Base-by-base conservation (phyloP, 2,888 invertebrate species). In the Drymonia ruficornis region DNA sequence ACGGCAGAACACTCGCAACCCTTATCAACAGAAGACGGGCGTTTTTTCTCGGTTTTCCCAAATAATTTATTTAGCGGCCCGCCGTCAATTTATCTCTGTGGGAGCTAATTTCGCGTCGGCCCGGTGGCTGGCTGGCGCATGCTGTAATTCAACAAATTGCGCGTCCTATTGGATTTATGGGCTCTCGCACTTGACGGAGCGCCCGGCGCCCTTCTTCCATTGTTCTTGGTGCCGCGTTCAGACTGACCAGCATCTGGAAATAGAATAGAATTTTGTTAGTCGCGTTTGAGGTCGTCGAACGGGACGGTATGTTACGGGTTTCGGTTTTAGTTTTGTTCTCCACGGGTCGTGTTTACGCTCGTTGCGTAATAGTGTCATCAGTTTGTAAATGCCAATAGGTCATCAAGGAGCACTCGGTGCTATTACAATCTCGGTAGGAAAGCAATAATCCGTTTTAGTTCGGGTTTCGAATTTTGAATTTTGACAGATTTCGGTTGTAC, bases 111-210 rank as follows among this genome's bases (percentile, higher is more conserved):
- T 91, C 88, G 87, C 88, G 91, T 87, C 88, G 87, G 90, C 80
- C 89, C 89, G 91, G 91, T 89, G 91, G 91, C 88, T 86, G 89
- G 83, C 80, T 87, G 89, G 91, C 90, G 91, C 90, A 91, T 91
- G 91, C 85, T 90, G 92, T 92, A 92, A 92, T 91, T 92, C 92
- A 92, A 90, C 91, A 91, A 92, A 92, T 92, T 92, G 91, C 92
- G 89, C 89, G 90, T 91, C 91, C 88, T 83, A 73, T 75, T 70
- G 80, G 85, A 92, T 92, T 92, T 92, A 92, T 91, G 83, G 84
- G 65, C 83, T 75, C 83, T 84, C 87, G 83, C 86, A 84, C 87
- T 90, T 92, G 91, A 92, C 91, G 90, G 83, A 90, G 89, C 85
- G 87, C 77, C 70, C 64, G 74, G 74, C 76, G 76, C 84, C 86